A percentile compares a stretch with the other conserved stretches of the same genome.
Conservation (phyloP, 2,797 vertebrate genomes). For the Rhinophrynus dorsalis region DNA sequence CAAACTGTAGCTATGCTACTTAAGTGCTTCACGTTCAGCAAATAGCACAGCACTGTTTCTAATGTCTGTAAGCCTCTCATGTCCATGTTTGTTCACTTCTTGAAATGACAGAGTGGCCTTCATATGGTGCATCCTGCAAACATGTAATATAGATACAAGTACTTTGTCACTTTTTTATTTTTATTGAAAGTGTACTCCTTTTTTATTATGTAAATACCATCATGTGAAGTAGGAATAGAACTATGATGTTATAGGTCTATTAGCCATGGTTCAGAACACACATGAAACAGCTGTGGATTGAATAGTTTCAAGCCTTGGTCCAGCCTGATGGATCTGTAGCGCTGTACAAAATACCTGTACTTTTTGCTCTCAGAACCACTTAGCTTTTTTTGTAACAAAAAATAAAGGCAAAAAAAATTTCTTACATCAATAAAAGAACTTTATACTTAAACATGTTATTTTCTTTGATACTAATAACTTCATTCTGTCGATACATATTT, state of each 20-base stretch:
- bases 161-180: conserved; percentile 62
- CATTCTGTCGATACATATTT: no score
- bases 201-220: conserved; percentile 89
- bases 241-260: conserved; percentile 68
- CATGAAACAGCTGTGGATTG: conserved; percentile 71
- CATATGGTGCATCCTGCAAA: conserved; percentile 69
- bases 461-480: neutral
- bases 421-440: conserved; percentile 96
- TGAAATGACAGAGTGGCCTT: conserved; percentile 61
- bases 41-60: conserved; percentile 68
- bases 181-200: conserved; percentile 73
- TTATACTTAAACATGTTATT: conserved; percentile 70
- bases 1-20: conserved; percentile 62
- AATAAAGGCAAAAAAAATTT: conserved; percentile 90
- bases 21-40: conserved; percentile 45
- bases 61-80: conserved; percentile 67
- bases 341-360: conserved; percentile 71
- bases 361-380: conserved; percentile 84
- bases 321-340: conserved; percentile 72
- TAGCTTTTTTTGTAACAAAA: conserved; percentile 94
- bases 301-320: conserved; percentile 70
- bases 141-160: conserved; percentile 77
- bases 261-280: conserved; percentile 76
- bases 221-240: conserved; percentile 84
- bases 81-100: conserved; percentile 59